These are phyloP conservation scores for Nematostella vectensis DNA, from an alignment of 92 coral and sea anemone genomes.

Conservation along the genomic window DNA sequence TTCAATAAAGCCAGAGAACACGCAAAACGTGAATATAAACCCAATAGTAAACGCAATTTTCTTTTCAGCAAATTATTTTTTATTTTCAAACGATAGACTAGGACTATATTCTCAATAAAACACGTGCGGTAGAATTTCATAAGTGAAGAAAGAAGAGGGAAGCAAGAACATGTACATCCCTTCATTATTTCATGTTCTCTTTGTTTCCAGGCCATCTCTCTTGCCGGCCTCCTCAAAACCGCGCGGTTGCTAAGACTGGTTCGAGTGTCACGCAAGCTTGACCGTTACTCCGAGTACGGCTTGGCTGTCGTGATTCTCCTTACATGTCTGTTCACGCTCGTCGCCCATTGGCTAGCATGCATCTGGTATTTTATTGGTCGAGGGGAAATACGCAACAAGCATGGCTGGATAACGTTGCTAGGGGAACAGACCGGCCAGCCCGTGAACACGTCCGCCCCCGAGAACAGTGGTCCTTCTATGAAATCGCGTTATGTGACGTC, in stretches of 20 bases:
- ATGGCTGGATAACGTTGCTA: conserved; percentile 72
- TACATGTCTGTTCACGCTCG: conserved; percentile 74
- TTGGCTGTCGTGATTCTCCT: conserved; percentile 83
- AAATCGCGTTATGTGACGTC: conserved; percentile 71
- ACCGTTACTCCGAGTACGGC: conserved; percentile 97
- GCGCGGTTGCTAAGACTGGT: conserved; percentile 92
- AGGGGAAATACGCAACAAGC: conserved; percentile 26
- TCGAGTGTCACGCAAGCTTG: conserved; percentile 90
- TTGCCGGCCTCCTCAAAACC: conserved; percentile 81
- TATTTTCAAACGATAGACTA: too few species aligned
- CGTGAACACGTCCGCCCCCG: conserved; percentile 19
- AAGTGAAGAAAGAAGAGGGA: too few species aligned
- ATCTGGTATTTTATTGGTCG: conserved; percentile 83
- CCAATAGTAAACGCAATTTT: too few species aligned
- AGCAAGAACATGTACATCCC: too few species aligned
- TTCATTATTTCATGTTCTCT: too few species aligned
- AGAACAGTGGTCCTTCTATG: conserved; percentile 25
- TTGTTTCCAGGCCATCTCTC: conserved; percentile 52
- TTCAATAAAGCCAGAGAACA: too few species aligned
- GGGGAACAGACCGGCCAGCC: conserved; percentile 29
- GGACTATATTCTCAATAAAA: too few species aligned
- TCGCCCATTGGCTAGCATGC: conserved; percentile 98
- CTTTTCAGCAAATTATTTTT: too few species aligned
- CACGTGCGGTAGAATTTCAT: too few species aligned
- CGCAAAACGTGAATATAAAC: too few species aligned